These are phyloP conservation scores for Coracias cyanogaster DNA, from an alignment of 2,797 vertebrate genomes.

Conservation along the genomic window DNA sequence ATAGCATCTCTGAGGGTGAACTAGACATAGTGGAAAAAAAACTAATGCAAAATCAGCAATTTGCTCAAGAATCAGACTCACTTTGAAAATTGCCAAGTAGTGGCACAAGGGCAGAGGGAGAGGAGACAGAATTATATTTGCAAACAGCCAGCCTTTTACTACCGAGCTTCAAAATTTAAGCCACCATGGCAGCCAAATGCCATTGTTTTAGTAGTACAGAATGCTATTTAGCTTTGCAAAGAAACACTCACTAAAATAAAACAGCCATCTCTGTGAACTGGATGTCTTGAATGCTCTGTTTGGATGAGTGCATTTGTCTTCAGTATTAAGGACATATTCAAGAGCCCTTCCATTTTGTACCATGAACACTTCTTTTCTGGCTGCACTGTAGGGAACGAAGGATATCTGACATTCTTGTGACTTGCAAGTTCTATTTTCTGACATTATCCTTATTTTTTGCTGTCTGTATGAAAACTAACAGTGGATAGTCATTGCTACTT, in stretches of 20 bases:
- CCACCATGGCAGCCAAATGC: background rate
- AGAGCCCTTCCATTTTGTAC: background rate
- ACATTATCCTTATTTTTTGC: background rate
- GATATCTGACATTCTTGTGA: background rate
- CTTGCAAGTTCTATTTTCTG: no score
- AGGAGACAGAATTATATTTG: background rate
- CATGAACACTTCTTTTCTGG: background rate
- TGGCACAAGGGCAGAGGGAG: background rate
- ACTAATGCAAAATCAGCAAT: background rate
- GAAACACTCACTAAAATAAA: slow-evolving; percentile 28
- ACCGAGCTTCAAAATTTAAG: background rate
- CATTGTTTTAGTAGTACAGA: background rate
- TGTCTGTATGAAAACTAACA: background rate
- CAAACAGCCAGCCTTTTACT: background rate
- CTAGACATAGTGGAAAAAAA: background rate
- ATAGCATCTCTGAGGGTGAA: background rate
- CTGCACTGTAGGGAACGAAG: background rate
- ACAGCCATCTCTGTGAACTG: background rate
- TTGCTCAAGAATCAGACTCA: background rate
- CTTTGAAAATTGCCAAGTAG: background rate
- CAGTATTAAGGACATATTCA: background rate
- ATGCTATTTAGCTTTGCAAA: background rate
- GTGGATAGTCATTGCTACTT: background rate
- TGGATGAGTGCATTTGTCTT: slow-evolving; percentile 1
- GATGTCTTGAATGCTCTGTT: background rate